These are phyloP conservation scores for Chrysocyon brachyurus DNA, from an alignment of 2,797 vertebrate genomes.

Conservation along the genomic window DNA sequence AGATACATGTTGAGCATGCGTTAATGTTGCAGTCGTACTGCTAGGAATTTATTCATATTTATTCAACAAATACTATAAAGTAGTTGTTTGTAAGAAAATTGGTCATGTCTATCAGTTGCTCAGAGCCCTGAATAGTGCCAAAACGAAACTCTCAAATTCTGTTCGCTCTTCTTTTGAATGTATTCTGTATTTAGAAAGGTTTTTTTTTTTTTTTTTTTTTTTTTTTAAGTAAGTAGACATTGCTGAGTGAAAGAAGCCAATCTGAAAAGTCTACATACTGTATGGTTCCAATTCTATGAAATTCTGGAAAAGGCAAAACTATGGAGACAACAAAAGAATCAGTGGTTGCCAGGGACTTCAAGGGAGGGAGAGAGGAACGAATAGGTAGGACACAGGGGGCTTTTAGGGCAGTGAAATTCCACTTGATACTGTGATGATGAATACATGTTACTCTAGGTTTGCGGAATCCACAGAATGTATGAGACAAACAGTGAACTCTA, in stretches of 20 bases:
- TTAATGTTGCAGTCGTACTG: background rate
- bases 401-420: background rate
- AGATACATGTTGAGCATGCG: background rate
- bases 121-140: background rate
- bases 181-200: background rate
- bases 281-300: background rate
- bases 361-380: background rate
- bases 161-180: background rate
- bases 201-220: background rate
- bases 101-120: background rate
- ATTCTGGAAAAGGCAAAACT: background rate
- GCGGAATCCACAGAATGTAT: background rate
- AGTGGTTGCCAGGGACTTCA: background rate
- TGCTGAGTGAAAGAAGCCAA: background rate
- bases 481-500: background rate
- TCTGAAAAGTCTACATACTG: background rate
- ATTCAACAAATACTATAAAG: conserved; percentile 11
- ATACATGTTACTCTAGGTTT: background rate
- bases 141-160: background rate
- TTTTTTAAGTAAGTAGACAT: background rate
- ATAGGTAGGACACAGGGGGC: background rate
- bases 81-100: background rate
- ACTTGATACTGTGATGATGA: background rate
- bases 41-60: background rate
- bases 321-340: background rate